Conservation (phyloP, 2,113 vertebrate genomes). For the Oenanthe melanoleuca region DNA sequence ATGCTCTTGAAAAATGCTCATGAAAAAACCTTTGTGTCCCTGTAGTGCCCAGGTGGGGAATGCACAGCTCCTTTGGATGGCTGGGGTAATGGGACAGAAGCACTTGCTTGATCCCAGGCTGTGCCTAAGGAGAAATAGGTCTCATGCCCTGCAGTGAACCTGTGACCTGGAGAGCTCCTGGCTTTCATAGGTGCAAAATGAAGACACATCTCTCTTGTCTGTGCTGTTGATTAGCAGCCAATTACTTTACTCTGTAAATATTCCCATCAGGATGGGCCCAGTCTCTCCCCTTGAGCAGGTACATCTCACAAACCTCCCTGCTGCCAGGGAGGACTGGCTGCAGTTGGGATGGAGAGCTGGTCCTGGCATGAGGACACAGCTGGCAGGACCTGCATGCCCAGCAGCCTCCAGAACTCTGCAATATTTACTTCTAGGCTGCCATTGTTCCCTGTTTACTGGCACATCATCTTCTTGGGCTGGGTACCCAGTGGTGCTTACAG, state of each 20-base stretch:
- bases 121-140: neutral
- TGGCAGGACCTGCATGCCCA: neutral
- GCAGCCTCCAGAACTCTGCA: neutral
- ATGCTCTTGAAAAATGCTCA: neutral
- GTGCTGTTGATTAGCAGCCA: neutral
- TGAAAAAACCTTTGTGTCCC: neutral
- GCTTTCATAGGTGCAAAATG: neutral
- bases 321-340: neutral
- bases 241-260: neutral
- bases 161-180: neutral
- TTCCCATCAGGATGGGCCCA: neutral
- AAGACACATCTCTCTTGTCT: neutral
- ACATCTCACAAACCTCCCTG: neutral
- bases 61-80: neutral
- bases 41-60: neutral
- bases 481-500: neutral
- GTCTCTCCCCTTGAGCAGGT: neutral
- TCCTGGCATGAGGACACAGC: accelerated
- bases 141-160: neutral
- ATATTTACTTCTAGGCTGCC: neutral
- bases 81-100: neutral
- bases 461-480: neutral
- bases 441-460: neutral
- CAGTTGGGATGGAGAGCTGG: neutral
- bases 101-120: too few species aligned